Conservation (phyloP, 2,113 vertebrate species). For the Toxostoma redivivum region DNA sequence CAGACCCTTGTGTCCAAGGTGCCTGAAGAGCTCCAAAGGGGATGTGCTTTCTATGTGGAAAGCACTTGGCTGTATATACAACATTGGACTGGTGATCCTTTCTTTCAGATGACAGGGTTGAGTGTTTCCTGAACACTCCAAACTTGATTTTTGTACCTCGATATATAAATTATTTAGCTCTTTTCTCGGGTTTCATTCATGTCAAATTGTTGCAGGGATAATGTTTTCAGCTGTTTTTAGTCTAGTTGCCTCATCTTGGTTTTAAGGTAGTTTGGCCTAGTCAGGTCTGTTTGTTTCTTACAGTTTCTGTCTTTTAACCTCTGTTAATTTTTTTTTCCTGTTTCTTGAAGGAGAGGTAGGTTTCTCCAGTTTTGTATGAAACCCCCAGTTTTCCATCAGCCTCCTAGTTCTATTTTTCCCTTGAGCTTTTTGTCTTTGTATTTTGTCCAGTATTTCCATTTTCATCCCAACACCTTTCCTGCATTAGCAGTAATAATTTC, state of each 20-base stretch:
- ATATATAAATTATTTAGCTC: not conserved
- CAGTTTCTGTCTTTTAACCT: not conserved
- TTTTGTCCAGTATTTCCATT: not conserved
- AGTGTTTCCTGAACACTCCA: not conserved
- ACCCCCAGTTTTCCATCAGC: not conserved
- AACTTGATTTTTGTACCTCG: not conserved
- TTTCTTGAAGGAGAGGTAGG: not conserved
- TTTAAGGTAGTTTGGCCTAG: not conserved
- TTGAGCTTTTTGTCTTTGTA: not conserved
- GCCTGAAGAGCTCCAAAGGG: not conserved
- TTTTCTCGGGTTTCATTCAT: not conserved
- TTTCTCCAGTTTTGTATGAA: not conserved
- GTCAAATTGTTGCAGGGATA: not conserved
- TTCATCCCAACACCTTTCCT: not conserved
- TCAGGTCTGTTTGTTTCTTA: not conserved
- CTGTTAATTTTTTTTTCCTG: not conserved
- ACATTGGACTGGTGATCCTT: not conserved
- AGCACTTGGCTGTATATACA: not conserved
- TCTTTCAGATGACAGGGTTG: not conserved
- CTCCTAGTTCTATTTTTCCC: not conserved
- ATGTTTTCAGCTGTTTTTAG: not conserved
- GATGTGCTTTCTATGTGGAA: accelerated
- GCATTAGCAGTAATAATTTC: not conserved
- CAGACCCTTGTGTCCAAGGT: not conserved
- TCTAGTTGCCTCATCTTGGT: not conserved